These are phyloP conservation scores for Gallinago media DNA, from an alignment of 2,113 vertebrate species.

Conservation along the genomic window DNA sequence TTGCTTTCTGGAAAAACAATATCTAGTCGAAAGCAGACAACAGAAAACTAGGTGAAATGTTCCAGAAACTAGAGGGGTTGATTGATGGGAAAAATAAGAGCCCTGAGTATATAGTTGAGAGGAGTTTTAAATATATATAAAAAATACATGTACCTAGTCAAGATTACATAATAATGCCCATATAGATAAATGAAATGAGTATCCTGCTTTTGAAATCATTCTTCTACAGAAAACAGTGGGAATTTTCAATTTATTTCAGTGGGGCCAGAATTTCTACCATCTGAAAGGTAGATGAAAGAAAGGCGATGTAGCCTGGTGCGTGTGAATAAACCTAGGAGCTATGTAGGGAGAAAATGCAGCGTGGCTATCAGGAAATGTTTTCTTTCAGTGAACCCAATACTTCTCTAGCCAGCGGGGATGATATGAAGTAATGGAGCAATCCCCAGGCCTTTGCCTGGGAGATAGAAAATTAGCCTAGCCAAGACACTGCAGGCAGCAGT, in stretches of 20 bases:
- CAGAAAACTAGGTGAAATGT: background rate
- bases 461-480: background rate
- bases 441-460: background rate
- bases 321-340: background rate
- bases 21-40: background rate
- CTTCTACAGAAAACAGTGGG: background rate
- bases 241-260: background rate
- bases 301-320: background rate
- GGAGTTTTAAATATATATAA: too few relatives aligned
- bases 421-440: background rate
- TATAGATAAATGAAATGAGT: background rate
- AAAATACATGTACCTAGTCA: background rate
- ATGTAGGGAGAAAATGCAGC: background rate
- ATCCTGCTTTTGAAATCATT: background rate
- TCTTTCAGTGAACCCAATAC: background rate
- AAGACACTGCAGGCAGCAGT: background rate
- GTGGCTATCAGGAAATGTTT: background rate
- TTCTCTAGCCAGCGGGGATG: background rate
- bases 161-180: background rate
- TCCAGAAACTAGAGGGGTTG: background rate
- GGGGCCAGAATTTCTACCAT: background rate
- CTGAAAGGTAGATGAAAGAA: background rate
- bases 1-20: background rate
- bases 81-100: background rate
- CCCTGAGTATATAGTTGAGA: background rate